Evolutionary conservation across 2,113 vertebrate genomes (phyloP).

Genomic region (Sisor rabdophorus): DNA sequence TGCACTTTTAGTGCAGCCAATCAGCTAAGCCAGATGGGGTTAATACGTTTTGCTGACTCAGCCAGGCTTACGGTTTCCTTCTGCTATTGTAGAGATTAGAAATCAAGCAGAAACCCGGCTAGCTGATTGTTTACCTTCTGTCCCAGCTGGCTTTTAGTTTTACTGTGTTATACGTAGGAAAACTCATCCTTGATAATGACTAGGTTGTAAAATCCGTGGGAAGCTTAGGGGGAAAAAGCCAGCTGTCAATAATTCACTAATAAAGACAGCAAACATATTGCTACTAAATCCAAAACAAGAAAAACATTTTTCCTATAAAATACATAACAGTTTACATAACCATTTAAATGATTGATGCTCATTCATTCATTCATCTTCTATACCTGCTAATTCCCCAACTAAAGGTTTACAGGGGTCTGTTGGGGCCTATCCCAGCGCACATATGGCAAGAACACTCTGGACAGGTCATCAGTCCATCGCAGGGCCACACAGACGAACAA

Average conservation of each 20-base stretch:
- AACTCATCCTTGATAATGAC: not conserved
- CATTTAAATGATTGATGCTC: no score
- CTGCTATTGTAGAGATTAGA: conserved; percentile 39
- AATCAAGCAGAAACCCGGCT: not conserved
- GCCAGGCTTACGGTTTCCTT: conserved; percentile 46
- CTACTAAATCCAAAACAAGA: no score
- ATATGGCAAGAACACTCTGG: no score
- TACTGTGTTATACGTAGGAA: not conserved
- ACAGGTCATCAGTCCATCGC: no score
- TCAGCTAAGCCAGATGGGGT: conserved; percentile 41
- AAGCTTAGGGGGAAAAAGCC: not conserved
- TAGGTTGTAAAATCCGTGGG: not conserved
- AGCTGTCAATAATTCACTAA: conserved; percentile 20
- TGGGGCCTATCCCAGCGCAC: no score
- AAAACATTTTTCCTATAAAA: no score
- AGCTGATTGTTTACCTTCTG: conserved; percentile 36
- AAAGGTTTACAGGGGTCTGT: no score
- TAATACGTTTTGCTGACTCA: conserved; percentile 57
- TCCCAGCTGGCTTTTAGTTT: conserved; percentile 10
- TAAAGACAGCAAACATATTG: no score
- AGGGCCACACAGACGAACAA: no score
- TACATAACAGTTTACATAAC: no score
- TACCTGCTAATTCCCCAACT: no score
- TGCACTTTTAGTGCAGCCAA: conserved; percentile 47
- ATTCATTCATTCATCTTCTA: no score